These are phyloP conservation scores for Nicator chloris DNA, from an alignment of 2,113 vertebrate genomes.

Conservation along the genomic window DNA sequence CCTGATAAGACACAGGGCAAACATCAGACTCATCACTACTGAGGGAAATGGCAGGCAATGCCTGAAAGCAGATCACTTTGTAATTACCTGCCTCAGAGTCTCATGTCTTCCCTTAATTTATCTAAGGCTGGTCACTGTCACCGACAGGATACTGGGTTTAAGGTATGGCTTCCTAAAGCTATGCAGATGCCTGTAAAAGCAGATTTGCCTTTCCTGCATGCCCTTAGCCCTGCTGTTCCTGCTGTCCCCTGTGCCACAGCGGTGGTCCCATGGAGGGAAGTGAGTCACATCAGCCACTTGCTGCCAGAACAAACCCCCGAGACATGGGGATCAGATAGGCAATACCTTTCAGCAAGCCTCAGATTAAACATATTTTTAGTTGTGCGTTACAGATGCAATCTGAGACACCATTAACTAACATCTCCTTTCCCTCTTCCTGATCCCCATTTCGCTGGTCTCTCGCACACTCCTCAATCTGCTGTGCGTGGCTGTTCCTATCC, in stretches of 20 bases:
- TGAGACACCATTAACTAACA: neutral
- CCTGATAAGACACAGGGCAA: neutral
- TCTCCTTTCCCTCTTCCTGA: neutral
- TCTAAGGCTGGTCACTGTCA: neutral
- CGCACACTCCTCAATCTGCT: neutral
- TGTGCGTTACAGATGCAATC: fast-evolving
- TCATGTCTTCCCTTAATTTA: neutral
- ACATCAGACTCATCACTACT: neutral
- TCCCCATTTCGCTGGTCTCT: neutral
- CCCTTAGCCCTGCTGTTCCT: neutral
- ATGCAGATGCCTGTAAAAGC: neutral
- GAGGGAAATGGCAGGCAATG: neutral
- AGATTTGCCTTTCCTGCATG: neutral
- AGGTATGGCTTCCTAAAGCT: constrained; percentile 21
- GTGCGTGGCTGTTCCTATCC: fast-evolving
- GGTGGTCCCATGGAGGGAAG: neutral
- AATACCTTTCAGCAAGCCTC: neutral
- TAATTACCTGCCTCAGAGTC: neutral
- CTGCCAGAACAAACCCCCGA: neutral
- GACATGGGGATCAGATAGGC: neutral
- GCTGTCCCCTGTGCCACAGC: neutral
- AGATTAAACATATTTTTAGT: neutral
- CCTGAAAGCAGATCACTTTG: neutral
- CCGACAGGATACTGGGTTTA: constrained; percentile 18
- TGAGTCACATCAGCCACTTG: neutral